Base-by-base conservation (phyloP, 2,113 vertebrate species). In the Vulpes lagopus region DNA sequence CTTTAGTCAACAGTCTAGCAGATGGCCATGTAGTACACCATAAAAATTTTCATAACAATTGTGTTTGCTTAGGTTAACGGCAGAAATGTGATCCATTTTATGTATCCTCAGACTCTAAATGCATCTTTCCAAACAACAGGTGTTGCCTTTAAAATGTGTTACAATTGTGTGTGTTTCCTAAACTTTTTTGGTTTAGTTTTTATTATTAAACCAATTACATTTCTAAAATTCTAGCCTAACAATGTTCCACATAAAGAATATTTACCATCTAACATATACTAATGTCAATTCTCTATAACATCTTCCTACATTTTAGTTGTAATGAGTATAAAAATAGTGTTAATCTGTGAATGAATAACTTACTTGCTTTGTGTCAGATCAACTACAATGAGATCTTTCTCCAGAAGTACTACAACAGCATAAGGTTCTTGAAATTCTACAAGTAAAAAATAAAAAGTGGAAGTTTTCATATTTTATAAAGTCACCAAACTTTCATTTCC, bases 321-420 rank as follows among this genome's bases (percentile, higher is more conserved):
- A 93, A 89, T 80, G n/a, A 87, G 73, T 38, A 83, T 95, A 27
- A 91, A 95, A 64, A 79, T 89, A 96, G 55, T 64, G 82, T 82
- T 38, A 86, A 69, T 85, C 38, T 69, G 0, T n/a, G 96, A 11
- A 97, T 19, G 74, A 82, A 62, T 80, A 95, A 99, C 99, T 98
- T 99, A 99, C 99, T 99, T 99, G 99, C 99, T 99, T 98, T 99
- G 99, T 95, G 99, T 99, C 96, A 99, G 98, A 98, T 99, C 99
- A 98, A 99, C 99, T 23, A 99, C 99, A 90, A 99, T 99, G 85
- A 99, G 99, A 98, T 99, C 99, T 98, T 99, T 99, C 98, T 99
- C 99, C 98, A 99, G 98, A 95, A 99, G 99, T 65, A 99, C 99
- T 94, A 99, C 99, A 67, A 99, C 99, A n/a, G 99, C 99, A 95